Base-by-base conservation (phyloP, 2,113 vertebrate genomes). In the Limanda limanda region DNA sequence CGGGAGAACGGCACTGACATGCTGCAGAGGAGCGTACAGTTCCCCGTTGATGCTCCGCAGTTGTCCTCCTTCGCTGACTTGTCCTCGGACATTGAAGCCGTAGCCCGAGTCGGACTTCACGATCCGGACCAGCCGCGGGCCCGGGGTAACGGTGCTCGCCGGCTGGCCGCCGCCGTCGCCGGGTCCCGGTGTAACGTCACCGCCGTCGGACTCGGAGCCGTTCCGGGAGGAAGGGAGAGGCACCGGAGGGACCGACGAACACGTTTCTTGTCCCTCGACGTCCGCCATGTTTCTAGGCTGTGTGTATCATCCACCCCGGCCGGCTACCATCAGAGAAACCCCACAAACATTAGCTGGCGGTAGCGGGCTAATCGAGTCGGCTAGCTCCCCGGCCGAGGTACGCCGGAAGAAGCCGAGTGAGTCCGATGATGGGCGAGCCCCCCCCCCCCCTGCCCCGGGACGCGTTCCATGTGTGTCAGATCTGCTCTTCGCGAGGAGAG, bases 41-140 rank as follows among this genome's bases (percentile, higher is more conserved):
- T 98, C 96, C 48, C 97, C 97, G 95, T 98, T 96, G 90, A 99
- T 99, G 95, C 97, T 98, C 91, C 97, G 96, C 17, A 98, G 95
- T 69, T 98, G 97, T 18, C 97, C 97, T 67, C 97, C 97, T 92
- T 98, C 97, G 91, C 97, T 98, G 56, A 99, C 97, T 93, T 99
- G 97, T 5, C 97, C 97, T 78, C 97, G 95, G 52, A 99, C 97
- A 79, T 99, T 99, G 86, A 99, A 98, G 2, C 97, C 97, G 80
- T 98, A 99, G 13, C 97, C 97, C 23, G 96, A 97, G 69, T 98
- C 96, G 0, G 97, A 97, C 89, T 98, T 98, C 31, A 98, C 95
- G 83, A 99, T 97, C 27, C 96, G 96, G 9, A 98, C 97, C 5
- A 96, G 94, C 74, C 97, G 95, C 5, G 97, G 97, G 27, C 97